phyloP scores from a whole-genome alignment of 1,140 invertebrate species.

The Lethocerus indicus region DNA sequence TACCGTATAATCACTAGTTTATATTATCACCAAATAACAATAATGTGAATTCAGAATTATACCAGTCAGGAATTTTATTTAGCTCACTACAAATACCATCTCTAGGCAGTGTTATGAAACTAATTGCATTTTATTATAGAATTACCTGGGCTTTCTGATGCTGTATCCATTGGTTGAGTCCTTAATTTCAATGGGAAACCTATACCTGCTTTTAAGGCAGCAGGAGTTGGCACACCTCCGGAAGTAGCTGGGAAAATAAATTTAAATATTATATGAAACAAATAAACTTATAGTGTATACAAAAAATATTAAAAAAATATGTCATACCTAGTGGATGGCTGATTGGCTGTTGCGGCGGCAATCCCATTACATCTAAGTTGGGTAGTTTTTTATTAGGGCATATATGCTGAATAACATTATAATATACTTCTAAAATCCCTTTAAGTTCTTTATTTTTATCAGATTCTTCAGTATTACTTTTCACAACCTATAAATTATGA shows the following conservation, averaged over 20 bases:
- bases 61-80: no score
- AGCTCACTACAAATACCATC: no score
- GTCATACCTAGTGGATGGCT: slow-evolving; percentile 10
- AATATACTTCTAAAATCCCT: slow-evolving; percentile 33
- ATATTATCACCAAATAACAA: no score
- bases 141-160: no score
- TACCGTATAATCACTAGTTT: no score
- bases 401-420: slow-evolving; percentile 35
- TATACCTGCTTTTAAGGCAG: slow-evolving; percentile 63
- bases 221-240: slow-evolving; percentile 52
- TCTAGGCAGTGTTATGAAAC: no score
- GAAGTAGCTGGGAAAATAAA: not conserved
- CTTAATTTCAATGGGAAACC: no score
- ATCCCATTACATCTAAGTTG: slow-evolving; percentile 26
- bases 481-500: slow-evolving; percentile 29
- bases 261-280: not conserved
- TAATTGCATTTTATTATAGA: no score
- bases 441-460: slow-evolving; percentile 26
- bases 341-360: slow-evolving; percentile 13
- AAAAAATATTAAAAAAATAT: not conserved
- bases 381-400: slow-evolving; percentile 35
- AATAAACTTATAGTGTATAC: not conserved
- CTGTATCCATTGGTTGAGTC: no score
- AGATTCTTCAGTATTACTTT: slow-evolving; percentile 33
- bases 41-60: no score